Evolutionary conservation across 2,797 vertebrate genomes (phyloP), one percentile per base, ranked within the genome.

Genomic region (Buceros bicornis): DNA sequence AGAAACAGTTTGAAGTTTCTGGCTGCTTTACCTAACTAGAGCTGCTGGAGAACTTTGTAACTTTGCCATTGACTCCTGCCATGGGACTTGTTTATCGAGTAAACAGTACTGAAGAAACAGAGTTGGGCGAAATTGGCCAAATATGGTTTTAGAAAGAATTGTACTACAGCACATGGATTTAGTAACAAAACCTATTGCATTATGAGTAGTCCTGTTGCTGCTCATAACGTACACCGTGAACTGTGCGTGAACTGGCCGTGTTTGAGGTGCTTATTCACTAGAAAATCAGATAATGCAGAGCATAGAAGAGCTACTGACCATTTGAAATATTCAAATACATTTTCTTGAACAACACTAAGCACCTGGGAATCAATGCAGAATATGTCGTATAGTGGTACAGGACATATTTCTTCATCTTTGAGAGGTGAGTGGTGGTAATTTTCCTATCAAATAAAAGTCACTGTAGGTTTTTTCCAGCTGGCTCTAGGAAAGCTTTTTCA

Each of bases 11-110:
- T 70, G 64, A 95, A 66, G 61, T 95, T 91, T 93, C 79, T 95
- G 87, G 50, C 64, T 92, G 85, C 72, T 96, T 96, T 92, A 91
- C 70, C 66, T 77, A 40, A 95, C 94, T 66, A 92, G 74, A 95
- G 17, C 33, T 82, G 70, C 16, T 92, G 76, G 33, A 82, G 60
- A 96, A 82, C 37, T 82, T 51, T 15, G 25, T 77, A 47, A 70
- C 10, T 35, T 64, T 70, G 71, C 57, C 65, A 78, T 8, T 56
- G 80, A 66, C 47, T 80, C 14, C 42, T 60, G 67, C 42, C 14
- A 14, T 24, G 42, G 25, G 58, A 72, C 66, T 77, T 64, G 53
- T 57, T 78, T 83, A 35, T 72, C 43, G 62, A 25, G 57, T 60
- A 57, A 77, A 65, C 40, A 50, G 26, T 81, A 66, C 76, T 82